Conservation (phyloP, 2,888 invertebrate genomes). For the Yponomeuta plumbellus region DNA sequence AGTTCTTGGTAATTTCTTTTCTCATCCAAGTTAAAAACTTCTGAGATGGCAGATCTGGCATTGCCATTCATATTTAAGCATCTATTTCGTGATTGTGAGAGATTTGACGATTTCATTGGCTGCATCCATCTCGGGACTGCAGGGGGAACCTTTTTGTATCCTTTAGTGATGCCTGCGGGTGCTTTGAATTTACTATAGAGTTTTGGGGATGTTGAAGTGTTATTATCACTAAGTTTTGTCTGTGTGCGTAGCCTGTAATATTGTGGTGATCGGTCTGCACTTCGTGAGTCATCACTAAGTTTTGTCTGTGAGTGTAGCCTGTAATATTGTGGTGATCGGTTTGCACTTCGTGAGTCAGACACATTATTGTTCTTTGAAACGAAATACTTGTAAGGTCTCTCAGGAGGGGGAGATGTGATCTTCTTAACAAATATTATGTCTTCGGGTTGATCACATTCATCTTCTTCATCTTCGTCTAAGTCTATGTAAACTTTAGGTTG, state of each 20-base stretch:
- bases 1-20: constrained; percentile 74
- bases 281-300: constrained; percentile 34
- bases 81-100: constrained; percentile 42
- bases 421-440: constrained; percentile 63
- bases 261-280: constrained; percentile 29
- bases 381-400: constrained; percentile 50
- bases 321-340: constrained; percentile 34
- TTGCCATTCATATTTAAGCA: constrained; percentile 50
- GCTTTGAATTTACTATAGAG: constrained; percentile 52
- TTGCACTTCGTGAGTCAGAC: constrained; percentile 37
- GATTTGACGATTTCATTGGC: constrained; percentile 38
- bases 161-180: constrained; percentile 54
- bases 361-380: constrained; percentile 34
- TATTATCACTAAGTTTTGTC: constrained; percentile 43
- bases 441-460: constrained; percentile 42
- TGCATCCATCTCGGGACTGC: constrained; percentile 56
- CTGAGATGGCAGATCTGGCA: constrained; percentile 54
- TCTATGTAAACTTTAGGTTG: constrained; percentile 48
- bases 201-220: constrained; percentile 41
- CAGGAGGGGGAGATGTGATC: constrained; percentile 42
- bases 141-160: constrained; percentile 49
- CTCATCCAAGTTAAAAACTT: constrained; percentile 75
- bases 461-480: constrained; percentile 41
- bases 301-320: constrained; percentile 40
- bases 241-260: constrained; percentile 41